A percentile compares a stretch with the other conserved stretches of the same genome.
Conservation (phyloP, 1,140 invertebrate species). For the Cherax destructor region DNA sequence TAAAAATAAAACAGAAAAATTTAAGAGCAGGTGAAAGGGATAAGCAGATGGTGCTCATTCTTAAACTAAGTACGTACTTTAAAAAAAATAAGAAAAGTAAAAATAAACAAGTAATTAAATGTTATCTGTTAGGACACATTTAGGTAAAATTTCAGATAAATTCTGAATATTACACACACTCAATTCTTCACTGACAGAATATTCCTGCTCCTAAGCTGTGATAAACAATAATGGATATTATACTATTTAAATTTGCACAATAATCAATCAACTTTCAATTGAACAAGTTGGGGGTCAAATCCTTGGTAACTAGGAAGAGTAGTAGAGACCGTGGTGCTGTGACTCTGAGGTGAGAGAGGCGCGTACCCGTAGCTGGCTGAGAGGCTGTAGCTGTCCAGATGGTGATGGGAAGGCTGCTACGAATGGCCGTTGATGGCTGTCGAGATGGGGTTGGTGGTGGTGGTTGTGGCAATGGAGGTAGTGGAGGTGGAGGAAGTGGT, state of each 20-base stretch:
- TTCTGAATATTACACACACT: neutral
- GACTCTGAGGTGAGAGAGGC: slow-evolving; percentile 56
- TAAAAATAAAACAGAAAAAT: neutral
- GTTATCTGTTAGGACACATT: neutral
- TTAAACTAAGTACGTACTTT: neutral
- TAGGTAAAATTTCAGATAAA: neutral
- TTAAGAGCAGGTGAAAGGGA: neutral
- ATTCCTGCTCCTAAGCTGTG: neutral
- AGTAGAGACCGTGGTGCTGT: slow-evolving; percentile 54
- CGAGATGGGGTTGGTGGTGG: slow-evolving; percentile 23
- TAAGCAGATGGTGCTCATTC: neutral
- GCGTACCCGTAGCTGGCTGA: slow-evolving; percentile 36
- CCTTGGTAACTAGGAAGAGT: slow-evolving; percentile 46
- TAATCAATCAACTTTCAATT: neutral
- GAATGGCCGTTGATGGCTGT: slow-evolving; percentile 58
- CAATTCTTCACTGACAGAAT: neutral
- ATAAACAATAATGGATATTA: neutral
- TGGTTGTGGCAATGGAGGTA: neutral
- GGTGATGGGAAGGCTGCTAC: slow-evolving; percentile 42
- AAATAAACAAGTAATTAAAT: neutral
- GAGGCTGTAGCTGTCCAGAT: slow-evolving; percentile 39
- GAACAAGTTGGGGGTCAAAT: slow-evolving; percentile 26
- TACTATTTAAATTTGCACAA: neutral
- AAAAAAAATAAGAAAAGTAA: neutral
- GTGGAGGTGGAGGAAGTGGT: neutral